phyloP scores from a whole-genome alignment of 2,797 vertebrate species.

The Buceros bicornis region DNA sequence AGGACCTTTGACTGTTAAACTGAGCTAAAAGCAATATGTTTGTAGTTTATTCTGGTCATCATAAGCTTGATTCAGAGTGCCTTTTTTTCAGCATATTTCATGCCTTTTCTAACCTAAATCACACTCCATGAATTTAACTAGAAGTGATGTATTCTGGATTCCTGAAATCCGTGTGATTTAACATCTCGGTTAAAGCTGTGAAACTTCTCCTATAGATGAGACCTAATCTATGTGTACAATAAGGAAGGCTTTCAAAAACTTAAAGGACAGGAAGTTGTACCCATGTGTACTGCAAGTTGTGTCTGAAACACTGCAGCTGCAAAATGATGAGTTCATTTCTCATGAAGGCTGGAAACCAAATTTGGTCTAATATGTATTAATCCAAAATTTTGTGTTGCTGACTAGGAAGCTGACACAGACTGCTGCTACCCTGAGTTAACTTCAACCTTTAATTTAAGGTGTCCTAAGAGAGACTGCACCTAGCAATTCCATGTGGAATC shows the following conservation, averaged over 20 bases:
- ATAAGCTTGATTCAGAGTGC: background rate
- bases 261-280: background rate
- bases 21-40: background rate
- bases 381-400: background rate
- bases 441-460: background rate
- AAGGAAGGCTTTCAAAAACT: background rate
- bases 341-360: background rate
- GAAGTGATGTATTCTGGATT: background rate
- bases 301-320: background rate
- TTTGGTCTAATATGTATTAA: background rate
- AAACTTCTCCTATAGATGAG: background rate
- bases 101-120: background rate
- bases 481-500: background rate
- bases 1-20: background rate
- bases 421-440: background rate
- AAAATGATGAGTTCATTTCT: background rate
- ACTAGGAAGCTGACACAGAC: background rate
- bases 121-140: background rate
- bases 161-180: background rate
- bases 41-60: background rate
- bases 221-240: background rate
- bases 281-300: fast-evolving
- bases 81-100: background rate
- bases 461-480: background rate
- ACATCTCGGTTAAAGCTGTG: background rate